Evolutionary conservation across 2,888 invertebrate species (phyloP), one percentile per base, ranked within the genome.

Genomic region (Zele albiditarsus): DNA sequence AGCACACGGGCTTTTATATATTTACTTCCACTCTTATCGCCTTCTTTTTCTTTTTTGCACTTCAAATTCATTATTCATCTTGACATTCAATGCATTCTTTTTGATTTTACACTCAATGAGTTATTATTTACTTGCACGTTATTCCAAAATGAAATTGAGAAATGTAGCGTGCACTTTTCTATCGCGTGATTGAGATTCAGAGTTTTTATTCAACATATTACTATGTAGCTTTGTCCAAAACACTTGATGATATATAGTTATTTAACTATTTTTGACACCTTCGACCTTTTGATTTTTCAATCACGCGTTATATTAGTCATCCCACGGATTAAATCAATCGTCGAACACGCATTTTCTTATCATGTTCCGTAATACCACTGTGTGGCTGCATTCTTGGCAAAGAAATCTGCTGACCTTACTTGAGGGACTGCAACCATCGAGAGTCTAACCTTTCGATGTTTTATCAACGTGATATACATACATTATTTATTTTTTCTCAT

Each of bases 371-470:
- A 31, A 31, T 31, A 31, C 3, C 53, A 28, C 28, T 53, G 49
- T 53, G 49, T 6, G 31, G 27, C 38, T 20, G 60, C 8, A 6
- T 31, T 31, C 75, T 67, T 62, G 20, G 63, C 75, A 67, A 67
- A 77, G 65, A 62, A 73, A 77, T 75, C 57, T 74, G 76, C 74
- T 71, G 71, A 76, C 74, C 71, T 58, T 67, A 68, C 67, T 62
- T 71, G 53, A 66, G 63, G 60, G 68, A 57, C 66, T 31, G 57
- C 23, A n/a, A 42, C 49, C 75, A 74, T 71, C 72, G 71, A 42
- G 38, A 62, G 33, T 71, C n/a, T 78, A 73, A 74, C 74, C 75
- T 79, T 74, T 77, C 58, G n/a, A 70, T 71, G 38, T 60, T 67
- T 73, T 73, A 67, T 69, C 63, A 16, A 71, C 66, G 71, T 69